A percentile compares a stretch with the other conserved stretches of the same genome.
Conservation (phyloP, 1,140 invertebrate genomes). For the Liolophura sinensis region DNA sequence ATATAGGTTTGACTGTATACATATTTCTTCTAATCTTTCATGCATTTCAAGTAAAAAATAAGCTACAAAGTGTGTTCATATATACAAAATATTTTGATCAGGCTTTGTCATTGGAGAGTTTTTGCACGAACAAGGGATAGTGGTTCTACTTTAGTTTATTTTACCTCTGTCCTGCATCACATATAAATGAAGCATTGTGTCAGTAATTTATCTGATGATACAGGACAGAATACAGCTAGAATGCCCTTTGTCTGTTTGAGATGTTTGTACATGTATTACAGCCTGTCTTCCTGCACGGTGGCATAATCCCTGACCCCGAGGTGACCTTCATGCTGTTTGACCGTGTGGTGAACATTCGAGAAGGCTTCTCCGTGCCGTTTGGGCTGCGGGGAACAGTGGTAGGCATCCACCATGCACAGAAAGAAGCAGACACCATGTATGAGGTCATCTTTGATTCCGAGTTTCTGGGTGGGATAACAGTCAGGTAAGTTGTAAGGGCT, state of each 20-base stretch:
- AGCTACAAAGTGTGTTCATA: too few relatives aligned
- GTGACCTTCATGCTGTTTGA: conserved; percentile 76
- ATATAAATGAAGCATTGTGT: too few relatives aligned
- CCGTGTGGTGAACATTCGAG: conserved; percentile 77
- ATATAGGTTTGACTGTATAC: too few relatives aligned
- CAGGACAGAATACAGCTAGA: too few relatives aligned
- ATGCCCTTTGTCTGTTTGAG: not conserved
- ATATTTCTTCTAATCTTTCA: too few relatives aligned
- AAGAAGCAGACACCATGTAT: conserved; percentile 64
- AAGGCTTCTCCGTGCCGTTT: conserved; percentile 76
- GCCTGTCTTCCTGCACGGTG: conserved; percentile 41
- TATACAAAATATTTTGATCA: too few relatives aligned
- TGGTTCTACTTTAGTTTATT: too few relatives aligned
- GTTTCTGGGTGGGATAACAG: conserved; percentile 69
- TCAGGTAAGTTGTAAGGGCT: conserved; percentile 32
- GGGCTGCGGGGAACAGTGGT: conserved; percentile 82
- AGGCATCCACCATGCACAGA: conserved; percentile 62
- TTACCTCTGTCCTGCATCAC: too few relatives aligned
- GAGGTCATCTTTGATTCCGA: conserved; percentile 78
- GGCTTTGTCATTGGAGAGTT: too few relatives aligned
- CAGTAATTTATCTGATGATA: too few relatives aligned
- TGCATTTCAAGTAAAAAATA: too few relatives aligned
- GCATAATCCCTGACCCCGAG: conserved; percentile 67
- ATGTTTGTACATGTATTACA: conserved; percentile 27
- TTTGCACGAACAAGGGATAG: too few relatives aligned